Evolutionary conservation across 2,888 invertebrate genomes (phyloP).

Genomic region (Mimas tiliae): DNA sequence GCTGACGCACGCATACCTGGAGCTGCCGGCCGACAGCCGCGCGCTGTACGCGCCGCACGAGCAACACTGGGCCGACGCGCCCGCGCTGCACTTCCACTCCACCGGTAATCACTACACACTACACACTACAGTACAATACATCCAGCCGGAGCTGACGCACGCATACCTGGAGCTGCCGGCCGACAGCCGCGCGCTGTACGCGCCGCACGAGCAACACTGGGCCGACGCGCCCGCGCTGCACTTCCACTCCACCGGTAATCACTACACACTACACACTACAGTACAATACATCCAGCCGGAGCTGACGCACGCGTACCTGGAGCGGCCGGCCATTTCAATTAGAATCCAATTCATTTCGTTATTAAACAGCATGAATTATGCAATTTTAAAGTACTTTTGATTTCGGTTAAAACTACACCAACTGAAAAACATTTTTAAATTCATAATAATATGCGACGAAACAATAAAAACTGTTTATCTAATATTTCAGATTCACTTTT

Average conservation of each 20-base stretch:
- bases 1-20: slow-evolving; percentile 87
- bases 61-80: slow-evolving; percentile 85
- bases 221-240: slow-evolving; percentile 82
- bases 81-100: slow-evolving; percentile 77
- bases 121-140: slow-evolving; percentile 35
- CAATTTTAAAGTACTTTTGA: too few species aligned
- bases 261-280: not conserved
- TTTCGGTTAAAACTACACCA: too few species aligned
- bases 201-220: slow-evolving; percentile 82
- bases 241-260: slow-evolving; percentile 78
- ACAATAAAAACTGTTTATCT: not conserved
- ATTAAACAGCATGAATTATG: too few species aligned
- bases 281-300: slow-evolving; percentile 72
- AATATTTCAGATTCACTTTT: slow-evolving; percentile 88
- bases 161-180: slow-evolving; percentile 90
- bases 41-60: slow-evolving; percentile 83
- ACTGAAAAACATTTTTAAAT: too few species aligned
- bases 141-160: slow-evolving; percentile 85
- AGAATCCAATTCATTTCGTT: too few species aligned
- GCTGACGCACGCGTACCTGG: slow-evolving; percentile 87
- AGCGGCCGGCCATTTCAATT: slow-evolving; percentile 89
- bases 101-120: slow-evolving; percentile 57
- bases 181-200: slow-evolving; percentile 86
- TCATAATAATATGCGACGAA: too few species aligned
- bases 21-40: slow-evolving; percentile 88